A percentile compares a stretch with the other conserved stretches of the same genome.
Conservation (phyloP, 2,888 invertebrate species). For the Choreutis nemorana region DNA sequence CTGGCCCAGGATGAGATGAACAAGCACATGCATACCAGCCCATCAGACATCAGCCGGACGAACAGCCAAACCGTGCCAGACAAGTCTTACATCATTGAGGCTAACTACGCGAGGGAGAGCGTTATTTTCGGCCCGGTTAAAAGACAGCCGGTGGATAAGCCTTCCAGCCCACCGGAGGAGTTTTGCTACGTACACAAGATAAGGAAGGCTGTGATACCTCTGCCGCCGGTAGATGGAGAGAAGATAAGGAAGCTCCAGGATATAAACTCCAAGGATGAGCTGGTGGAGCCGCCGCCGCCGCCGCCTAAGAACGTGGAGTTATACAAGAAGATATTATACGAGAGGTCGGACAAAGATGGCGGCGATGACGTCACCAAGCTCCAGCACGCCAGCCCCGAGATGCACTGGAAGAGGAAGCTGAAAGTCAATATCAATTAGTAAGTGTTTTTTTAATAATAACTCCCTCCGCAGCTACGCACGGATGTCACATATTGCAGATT, state of each 20-base stretch:
- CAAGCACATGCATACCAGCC: slow-evolving; percentile 25
- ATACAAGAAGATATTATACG: slow-evolving; percentile 53
- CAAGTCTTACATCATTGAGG: slow-evolving; percentile 48
- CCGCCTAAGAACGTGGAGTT: slow-evolving; percentile 46
- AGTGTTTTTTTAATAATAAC: slow-evolving; percentile 13
- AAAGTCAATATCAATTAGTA: slow-evolving; percentile 36
- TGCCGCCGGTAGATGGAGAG: slow-evolving; percentile 48
- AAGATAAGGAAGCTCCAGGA: slow-evolving; percentile 38
- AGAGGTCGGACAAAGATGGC: slow-evolving; percentile 17
- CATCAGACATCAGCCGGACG: slow-evolving; percentile 4
- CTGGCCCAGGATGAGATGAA: slow-evolving; percentile 38
- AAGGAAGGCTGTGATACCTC: slow-evolving; percentile 37
- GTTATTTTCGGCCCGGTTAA: slow-evolving; percentile 44
- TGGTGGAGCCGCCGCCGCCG: slow-evolving; percentile 32
- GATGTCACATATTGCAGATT: no score
- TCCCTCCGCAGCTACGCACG: no score
- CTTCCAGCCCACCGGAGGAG: slow-evolving; percentile 23
- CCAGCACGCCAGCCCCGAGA: slow-evolving; percentile 22
- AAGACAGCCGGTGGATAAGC: slow-evolving; percentile 16
- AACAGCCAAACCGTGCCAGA: slow-evolving; percentile 18
- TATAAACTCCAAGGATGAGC: slow-evolving; percentile 24
- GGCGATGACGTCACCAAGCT: slow-evolving; percentile 10
- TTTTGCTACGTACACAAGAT: slow-evolving; percentile 55
- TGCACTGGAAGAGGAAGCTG: slow-evolving; percentile 43
- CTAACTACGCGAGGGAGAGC: slow-evolving; percentile 52